These are phyloP conservation scores for Calephelis virginiensis DNA, from an alignment of 1,140 invertebrate species.

Conservation along the genomic window DNA sequence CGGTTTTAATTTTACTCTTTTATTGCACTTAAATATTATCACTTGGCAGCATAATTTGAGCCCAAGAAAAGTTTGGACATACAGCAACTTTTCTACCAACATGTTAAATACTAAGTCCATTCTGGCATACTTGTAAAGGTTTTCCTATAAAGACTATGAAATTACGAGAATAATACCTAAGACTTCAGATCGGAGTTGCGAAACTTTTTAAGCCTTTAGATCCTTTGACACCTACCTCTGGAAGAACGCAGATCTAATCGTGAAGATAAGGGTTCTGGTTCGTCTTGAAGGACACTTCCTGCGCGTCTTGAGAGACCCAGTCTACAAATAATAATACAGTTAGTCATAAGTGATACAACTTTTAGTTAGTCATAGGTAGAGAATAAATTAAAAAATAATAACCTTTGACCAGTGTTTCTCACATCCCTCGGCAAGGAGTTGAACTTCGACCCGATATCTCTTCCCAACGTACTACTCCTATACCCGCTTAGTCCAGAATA, in stretches of 20 bases:
- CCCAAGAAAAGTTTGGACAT: too few relatives aligned
- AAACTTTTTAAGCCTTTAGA: not conserved
- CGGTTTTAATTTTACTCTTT: too few relatives aligned
- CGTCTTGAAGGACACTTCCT: slow-evolving; percentile 70
- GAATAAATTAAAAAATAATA: slow-evolving; percentile 23
- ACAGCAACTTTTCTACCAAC: too few relatives aligned
- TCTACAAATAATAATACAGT: slow-evolving; percentile 35
- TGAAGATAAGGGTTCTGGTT: slow-evolving; percentile 68
- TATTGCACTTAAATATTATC: too few relatives aligned
- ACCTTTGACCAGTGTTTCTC: slow-evolving; percentile 78
- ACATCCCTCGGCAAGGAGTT: slow-evolving; percentile 88
- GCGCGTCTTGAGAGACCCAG: slow-evolving; percentile 61
- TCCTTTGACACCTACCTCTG: slow-evolving; percentile 47
- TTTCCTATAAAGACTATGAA: too few relatives aligned
- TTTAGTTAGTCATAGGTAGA: too few relatives aligned
- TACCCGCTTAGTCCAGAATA: slow-evolving; percentile 80
- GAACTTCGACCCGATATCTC: slow-evolving; percentile 81
- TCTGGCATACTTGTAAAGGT: too few relatives aligned
- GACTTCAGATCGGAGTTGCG: too few relatives aligned
- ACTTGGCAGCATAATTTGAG: too few relatives aligned
- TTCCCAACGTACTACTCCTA: slow-evolving; percentile 74
- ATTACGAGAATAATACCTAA: too few relatives aligned
- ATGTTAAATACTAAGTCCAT: too few relatives aligned
- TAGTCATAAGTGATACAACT: too few relatives aligned
- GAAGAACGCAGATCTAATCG: slow-evolving; percentile 71